Conservation (phyloP, 2,888 invertebrate genomes). For the Bellardia bayeri region DNA sequence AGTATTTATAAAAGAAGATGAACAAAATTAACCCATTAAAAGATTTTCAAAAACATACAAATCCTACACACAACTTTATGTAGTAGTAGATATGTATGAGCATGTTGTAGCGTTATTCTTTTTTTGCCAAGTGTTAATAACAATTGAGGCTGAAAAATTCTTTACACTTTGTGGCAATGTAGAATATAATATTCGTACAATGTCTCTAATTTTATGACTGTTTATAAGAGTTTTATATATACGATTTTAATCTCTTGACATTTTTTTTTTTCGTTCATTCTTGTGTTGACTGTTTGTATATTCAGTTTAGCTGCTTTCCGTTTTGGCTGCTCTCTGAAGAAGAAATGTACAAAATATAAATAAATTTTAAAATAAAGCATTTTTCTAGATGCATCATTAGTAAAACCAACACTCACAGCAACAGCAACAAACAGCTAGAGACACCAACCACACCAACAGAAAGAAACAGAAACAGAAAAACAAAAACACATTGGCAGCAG, state of each 20-base stretch:
- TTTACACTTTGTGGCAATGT: constrained; percentile 73
- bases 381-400: constrained; percentile 83
- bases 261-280: constrained; percentile 44
- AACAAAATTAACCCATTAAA: constrained; percentile 73
- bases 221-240: constrained; percentile 69
- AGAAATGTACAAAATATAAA: constrained; percentile 74
- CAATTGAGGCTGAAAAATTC: constrained; percentile 76
- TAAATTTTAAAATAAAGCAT: constrained; percentile 80
- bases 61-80: constrained; percentile 40
- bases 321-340: constrained; percentile 58
- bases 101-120: background rate
- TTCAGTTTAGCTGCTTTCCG: constrained; percentile 54
- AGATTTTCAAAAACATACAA: constrained; percentile 50
- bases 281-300: constrained; percentile 33
- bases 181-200: constrained; percentile 69
- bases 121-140: constrained; percentile 72
- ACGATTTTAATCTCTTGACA: constrained; percentile 74
- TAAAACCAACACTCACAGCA: constrained; percentile 82
- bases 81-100: background rate
- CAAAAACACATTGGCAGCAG: constrained; percentile 58
- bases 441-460: constrained; percentile 31
- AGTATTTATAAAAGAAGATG: constrained; percentile 58
- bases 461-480: background rate
- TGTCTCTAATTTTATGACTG: constrained; percentile 73
- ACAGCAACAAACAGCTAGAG: constrained; percentile 68